Conservation (phyloP, 1,140 invertebrate genomes). For the Pinna nobilis region DNA sequence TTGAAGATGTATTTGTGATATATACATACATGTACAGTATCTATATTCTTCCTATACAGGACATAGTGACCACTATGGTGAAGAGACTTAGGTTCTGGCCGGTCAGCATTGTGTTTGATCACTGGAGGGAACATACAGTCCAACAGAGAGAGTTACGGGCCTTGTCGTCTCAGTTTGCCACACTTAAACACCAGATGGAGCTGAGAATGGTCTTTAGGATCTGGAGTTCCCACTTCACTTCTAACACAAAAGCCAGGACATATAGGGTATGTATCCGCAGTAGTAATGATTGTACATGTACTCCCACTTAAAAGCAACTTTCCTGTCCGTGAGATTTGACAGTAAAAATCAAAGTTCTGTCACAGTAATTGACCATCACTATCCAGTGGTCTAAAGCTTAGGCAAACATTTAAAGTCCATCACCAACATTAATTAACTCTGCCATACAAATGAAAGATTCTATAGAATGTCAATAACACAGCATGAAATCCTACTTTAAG, state of each 20-base stretch:
- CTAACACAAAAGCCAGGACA: slow-evolving; percentile 32
- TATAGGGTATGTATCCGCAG: slow-evolving; percentile 29
- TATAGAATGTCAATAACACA: too few species aligned
- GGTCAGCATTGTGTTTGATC: slow-evolving; percentile 42
- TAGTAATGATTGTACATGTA: background rate
- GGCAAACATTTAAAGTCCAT: too few species aligned
- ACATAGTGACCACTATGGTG: slow-evolving; percentile 35
- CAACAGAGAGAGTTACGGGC: slow-evolving; percentile 38
- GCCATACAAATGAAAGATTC: too few species aligned
- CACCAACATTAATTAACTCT: too few species aligned
- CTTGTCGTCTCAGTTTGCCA: slow-evolving; percentile 24
- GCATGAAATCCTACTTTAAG: too few species aligned
- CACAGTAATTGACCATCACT: too few species aligned
- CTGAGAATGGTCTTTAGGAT: slow-evolving; percentile 24
- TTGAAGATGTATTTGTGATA: too few species aligned
- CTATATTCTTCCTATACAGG: slow-evolving; percentile 27
- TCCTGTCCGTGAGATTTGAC: too few species aligned
- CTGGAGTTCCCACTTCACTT: slow-evolving; percentile 23
- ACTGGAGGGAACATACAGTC: slow-evolving; percentile 43
- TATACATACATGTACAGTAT: too few species aligned
- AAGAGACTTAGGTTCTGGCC: slow-evolving; percentile 45
- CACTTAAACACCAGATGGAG: slow-evolving; percentile 5
- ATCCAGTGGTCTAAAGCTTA: too few species aligned
- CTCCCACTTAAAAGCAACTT: too few species aligned
- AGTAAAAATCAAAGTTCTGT: too few species aligned